phyloP scores from a whole-genome alignment of 2,888 invertebrate species.

The Phytoseiulus persimilis region DNA sequence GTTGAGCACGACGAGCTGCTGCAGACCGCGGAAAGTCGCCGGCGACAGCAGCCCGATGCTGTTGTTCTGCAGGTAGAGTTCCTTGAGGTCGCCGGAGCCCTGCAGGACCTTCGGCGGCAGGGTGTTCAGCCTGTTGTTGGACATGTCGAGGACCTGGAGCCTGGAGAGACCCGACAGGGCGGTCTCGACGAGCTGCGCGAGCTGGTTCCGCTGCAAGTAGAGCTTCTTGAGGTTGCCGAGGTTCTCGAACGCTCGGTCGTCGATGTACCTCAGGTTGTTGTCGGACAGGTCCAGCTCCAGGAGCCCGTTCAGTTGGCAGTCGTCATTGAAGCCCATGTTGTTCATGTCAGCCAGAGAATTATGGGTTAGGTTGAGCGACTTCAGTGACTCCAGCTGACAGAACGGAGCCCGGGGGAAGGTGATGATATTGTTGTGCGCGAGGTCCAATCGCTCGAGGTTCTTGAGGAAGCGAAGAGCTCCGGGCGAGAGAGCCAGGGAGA shows the following conservation, averaged over 20 bases:
- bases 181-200: constrained; percentile 60
- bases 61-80: constrained; percentile 82
- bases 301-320: constrained; percentile 47
- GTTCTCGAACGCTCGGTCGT: constrained; percentile 64
- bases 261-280: constrained; percentile 64
- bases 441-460: constrained; percentile 45
- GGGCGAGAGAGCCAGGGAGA: constrained; percentile 48
- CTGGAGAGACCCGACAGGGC: constrained; percentile 69
- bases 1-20: constrained; percentile 57
- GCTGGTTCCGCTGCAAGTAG: constrained; percentile 60
- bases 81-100: constrained; percentile 66
- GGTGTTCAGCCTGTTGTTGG: constrained; percentile 70
- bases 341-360: constrained; percentile 59
- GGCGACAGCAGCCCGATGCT: constrained; percentile 76
- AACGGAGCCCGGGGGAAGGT: constrained; percentile 59
- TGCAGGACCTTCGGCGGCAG: constrained; percentile 73
- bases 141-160: constrained; percentile 71
- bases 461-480: constrained; percentile 45
- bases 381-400: constrained; percentile 53
- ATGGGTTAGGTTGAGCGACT: constrained; percentile 63
- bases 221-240: constrained; percentile 61
- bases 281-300: constrained; percentile 61
- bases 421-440: constrained; percentile 46
- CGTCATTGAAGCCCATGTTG: constrained; percentile 42
- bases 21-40: constrained; percentile 59